Percentiles rank a stretch among this genome's conserved stretches.
phyloP scores from a whole-genome alignment of 2,797 vertebrate species.

The Natrix natrix region DNA sequence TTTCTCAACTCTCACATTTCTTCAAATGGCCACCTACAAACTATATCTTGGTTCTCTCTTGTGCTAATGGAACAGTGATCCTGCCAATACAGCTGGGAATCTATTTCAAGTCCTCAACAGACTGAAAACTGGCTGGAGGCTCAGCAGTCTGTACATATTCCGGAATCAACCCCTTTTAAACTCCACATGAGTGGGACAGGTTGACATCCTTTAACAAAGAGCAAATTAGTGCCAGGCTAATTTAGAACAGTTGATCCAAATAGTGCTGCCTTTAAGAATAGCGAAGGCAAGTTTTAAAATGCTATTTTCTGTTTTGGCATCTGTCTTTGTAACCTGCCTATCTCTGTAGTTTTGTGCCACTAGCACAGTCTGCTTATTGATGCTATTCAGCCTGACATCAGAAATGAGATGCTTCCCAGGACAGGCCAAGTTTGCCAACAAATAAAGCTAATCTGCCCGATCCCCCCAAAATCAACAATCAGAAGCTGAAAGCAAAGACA shows the following conservation, averaged over 20 bases:
- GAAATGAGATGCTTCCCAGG: neutral
- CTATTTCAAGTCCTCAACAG: neutral
- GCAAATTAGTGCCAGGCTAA: neutral
- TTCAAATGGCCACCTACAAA: neutral
- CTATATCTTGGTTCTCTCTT: neutral
- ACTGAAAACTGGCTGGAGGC: neutral
- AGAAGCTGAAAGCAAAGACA: neutral
- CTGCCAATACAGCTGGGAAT: neutral
- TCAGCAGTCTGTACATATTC: neutral
- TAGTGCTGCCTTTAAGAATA: neutral
- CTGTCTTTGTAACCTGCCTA: neutral
- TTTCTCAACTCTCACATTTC: neutral
- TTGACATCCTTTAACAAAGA: neutral
- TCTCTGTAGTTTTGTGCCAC: neutral
- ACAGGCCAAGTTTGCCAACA: neutral
- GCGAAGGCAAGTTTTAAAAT: neutral
- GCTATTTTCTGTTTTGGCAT: neutral
- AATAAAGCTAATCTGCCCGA: neutral
- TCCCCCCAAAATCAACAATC: neutral
- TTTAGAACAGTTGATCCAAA: neutral
- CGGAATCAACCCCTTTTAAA: neutral
- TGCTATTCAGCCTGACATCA: neutral
- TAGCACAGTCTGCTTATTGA: neutral
- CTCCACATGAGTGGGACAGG: neutral
- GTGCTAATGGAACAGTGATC: neutral